These are phyloP conservation scores for Cistogaster globosa DNA, from an alignment of 2,888 invertebrate species.

Conservation along the genomic window DNA sequence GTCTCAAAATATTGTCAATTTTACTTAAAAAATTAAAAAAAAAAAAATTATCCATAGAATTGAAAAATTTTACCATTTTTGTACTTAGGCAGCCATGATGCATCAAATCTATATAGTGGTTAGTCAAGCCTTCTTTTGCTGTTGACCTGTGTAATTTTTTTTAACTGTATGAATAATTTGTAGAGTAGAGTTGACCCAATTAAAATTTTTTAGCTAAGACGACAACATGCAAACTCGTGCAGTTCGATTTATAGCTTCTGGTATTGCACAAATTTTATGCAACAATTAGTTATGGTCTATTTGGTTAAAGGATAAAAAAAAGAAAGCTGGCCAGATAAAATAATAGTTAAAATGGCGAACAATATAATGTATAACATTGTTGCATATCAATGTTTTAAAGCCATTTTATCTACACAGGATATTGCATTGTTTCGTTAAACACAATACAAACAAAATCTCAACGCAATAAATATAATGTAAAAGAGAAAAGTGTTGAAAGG, in stretches of 20 bases:
- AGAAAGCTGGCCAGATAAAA: constrained; percentile 31
- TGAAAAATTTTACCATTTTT: too few relatives aligned
- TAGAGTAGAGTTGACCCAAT: neutral
- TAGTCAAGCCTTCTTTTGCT: too few relatives aligned
- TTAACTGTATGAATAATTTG: too few relatives aligned
- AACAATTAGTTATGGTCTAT: constrained; percentile 63
- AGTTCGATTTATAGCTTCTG: constrained; percentile 45
- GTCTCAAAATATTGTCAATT: too few relatives aligned
- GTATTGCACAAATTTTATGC: constrained; percentile 56
- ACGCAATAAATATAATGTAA: constrained; percentile 14
- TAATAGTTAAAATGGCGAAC: constrained; percentile 38
- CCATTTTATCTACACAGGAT: constrained; percentile 52
- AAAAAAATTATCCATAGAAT: too few relatives aligned
- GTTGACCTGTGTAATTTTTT: too few relatives aligned
- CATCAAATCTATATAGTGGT: too few relatives aligned
- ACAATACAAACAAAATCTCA: constrained; percentile 30
- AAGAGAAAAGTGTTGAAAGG: constrained; percentile 8
- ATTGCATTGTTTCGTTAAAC: constrained; percentile 65
- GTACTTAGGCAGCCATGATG: too few relatives aligned
- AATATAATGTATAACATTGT: constrained; percentile 32
- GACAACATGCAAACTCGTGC: neutral
- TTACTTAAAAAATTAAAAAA: too few relatives aligned
- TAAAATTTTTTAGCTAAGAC: constrained; percentile 23
- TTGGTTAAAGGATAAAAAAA: constrained; percentile 34
- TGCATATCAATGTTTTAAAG: constrained; percentile 32